Base-by-base conservation (phyloP, 2,888 invertebrate species). In the Melitaea athalia region DNA sequence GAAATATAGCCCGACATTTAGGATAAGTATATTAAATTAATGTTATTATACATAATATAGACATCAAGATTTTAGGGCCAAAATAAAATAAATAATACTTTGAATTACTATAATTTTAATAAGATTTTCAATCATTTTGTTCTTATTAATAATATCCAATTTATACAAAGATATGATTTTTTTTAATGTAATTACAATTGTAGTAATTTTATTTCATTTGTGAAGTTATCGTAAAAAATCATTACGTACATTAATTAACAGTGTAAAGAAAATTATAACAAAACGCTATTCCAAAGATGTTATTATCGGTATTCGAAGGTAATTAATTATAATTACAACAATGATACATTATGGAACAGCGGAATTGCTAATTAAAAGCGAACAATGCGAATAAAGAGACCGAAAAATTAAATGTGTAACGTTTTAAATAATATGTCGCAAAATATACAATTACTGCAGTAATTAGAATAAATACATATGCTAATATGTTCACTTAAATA, bases 281-380 rank as follows among this genome's bases (percentile, higher is more conserved):
- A 55, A 55, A 55, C n/a, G 14, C 5, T 5, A 52, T 5, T n/a
- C 24, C 52, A 24, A 52, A 52, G 31, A 55, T 74, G 65, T 78
- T 76, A 75, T 77, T 72, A 77, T 74, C 70, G 61, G 71, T 74
- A 75, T 77, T 67, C 73, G 77, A 80, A 78, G 79, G 77, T 78
- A 82, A 82, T 82, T 79, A 76, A 80, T 79, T 79, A 78, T 78
- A 81, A 83, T 82, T 81, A 80, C 79, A 73, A 79, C 76, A 78
- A 78, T 76, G 68, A 72, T 76, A 80, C 75, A 79, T 82, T 79
- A 82, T 79, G 76, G 74, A 78, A 72, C 76, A 75, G 75, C 68
- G 64, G 73, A 72, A 75, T 77, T 72, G 74, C 72, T 75, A 76
- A 80, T 79, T 81, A 60, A 59, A 71, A 71, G 76, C 74, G 77